These are phyloP conservation scores for Parnassius mnemosyne DNA, from an alignment of 2,888 invertebrate species.

Conservation along the genomic window DNA sequence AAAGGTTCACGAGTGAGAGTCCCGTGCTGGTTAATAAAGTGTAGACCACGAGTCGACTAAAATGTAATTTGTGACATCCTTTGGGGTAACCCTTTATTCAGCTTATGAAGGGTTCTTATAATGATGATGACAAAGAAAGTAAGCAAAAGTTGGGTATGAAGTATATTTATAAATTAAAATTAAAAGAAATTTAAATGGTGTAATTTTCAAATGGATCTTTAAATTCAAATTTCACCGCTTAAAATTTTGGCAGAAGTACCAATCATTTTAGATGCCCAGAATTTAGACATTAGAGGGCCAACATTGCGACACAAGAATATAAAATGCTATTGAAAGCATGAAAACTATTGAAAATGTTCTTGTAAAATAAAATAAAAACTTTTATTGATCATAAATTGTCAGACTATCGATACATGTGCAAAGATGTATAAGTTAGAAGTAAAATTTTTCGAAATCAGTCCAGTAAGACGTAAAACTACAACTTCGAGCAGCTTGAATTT, in stretches of 20 bases:
- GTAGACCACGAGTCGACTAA: no score
- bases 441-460: neutral
- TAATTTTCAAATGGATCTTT: no score
- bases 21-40: no score
- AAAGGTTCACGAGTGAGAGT: no score
- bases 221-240: neutral
- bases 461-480: neutral
- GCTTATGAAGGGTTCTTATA: no score
- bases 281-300: neutral
- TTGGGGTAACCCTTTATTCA: no score
- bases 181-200: no score
- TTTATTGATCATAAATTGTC: no score
- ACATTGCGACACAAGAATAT: neutral
- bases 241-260: slow-evolving; percentile 5
- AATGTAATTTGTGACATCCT: no score
- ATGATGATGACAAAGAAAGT: no score
- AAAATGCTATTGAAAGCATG: neutral
- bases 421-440: neutral
- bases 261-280: slow-evolving; percentile 1
- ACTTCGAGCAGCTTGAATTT: neutral
- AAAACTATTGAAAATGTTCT: neutral
- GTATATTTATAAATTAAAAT: no score
- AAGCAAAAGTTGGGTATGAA: no score
- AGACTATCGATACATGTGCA: neutral
- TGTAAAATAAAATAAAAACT: neutral